Evolutionary conservation across 2,797 vertebrate species (phyloP).

Genomic region (Sorex maritimensis): DNA sequence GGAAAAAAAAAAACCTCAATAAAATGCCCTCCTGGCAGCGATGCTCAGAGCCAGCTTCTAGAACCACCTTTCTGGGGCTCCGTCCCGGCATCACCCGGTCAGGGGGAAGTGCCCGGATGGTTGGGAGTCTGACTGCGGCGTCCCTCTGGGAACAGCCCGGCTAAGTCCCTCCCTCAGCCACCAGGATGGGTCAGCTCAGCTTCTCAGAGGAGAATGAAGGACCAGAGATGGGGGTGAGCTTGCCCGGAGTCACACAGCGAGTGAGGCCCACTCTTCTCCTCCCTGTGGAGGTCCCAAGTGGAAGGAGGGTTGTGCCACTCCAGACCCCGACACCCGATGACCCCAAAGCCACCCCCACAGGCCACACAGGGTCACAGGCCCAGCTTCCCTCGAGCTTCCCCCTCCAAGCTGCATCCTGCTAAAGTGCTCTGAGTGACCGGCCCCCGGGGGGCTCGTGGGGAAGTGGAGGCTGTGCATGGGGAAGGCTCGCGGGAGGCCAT

Average conservation of each 20-base stretch:
- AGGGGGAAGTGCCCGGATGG: background rate
- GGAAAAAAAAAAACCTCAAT: no score
- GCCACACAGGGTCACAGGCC: background rate
- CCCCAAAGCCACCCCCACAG: background rate
- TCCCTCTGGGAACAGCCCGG: background rate
- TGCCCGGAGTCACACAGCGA: constrained; percentile 18
- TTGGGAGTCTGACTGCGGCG: background rate
- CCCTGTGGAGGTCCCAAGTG: no score
- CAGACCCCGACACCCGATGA: background rate
- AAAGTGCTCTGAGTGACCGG: background rate
- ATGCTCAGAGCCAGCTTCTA: no score
- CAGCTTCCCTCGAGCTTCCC: background rate
- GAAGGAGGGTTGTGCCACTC: background rate
- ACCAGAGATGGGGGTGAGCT: background rate
- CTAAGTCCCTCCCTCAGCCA: background rate
- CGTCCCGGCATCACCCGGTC: no score
- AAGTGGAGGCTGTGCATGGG: background rate
- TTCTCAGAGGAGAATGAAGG: background rate
- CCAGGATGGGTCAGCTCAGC: background rate
- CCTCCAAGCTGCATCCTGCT: background rate
- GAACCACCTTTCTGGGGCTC: no score
- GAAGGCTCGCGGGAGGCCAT: background rate
- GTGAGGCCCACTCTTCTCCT: background rate
- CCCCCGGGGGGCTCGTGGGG: no score
- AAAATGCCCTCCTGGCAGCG: background rate